Evolutionary conservation across 1,140 invertebrate genomes (phyloP), one percentile per base, ranked within the genome.

Genomic region (Hylaeus anthracinus): DNA sequence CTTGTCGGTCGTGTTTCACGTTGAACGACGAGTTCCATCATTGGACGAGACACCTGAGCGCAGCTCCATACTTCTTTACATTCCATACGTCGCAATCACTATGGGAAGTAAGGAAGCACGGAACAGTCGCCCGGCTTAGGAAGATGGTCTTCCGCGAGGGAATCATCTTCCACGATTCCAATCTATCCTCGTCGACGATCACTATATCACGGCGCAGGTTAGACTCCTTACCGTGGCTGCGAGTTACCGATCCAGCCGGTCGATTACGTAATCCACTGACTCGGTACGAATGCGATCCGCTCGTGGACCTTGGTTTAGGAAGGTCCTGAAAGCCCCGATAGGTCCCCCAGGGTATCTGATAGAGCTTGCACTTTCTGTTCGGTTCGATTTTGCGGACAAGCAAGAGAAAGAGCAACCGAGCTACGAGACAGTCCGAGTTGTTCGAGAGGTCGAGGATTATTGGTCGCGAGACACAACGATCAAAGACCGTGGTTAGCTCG

Each of bases 91-190:
- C 92, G 94, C 94, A 94, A 94, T 92, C 94, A 96, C 96, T 98
- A 98, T 97, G 97, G 97, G 97, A 97, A 97, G 97, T 97, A 97
- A 97, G 96, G 97, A 98, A 98, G 97, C 96, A 98, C 96, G 97
- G 97, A 96, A 96, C 96, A 95, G 94, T 94, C 95, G 95, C 95
- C 87, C 88, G 90, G 92, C 37, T 69, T 1, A 15, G 26, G 39
- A 26, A 6, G 45, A 67, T 9, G 14, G 1, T 26, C 9, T 6
- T n/a, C 55, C n/a, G 0, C 43, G 9, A n/a, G 26, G 45, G 26
- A 14, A 39, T 53, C 56, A 5, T 26, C 10, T 15, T 64, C 63
- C 67, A 39, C 63, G 37, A 60, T 8, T 6, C n/a, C 12, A 2
- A 15, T 45, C 1, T 65, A 45, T 65, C 41, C 26, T 39, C 39